These are phyloP conservation scores for Diaphora mendica DNA, from an alignment of 2,888 invertebrate species.

Conservation along the genomic window DNA sequence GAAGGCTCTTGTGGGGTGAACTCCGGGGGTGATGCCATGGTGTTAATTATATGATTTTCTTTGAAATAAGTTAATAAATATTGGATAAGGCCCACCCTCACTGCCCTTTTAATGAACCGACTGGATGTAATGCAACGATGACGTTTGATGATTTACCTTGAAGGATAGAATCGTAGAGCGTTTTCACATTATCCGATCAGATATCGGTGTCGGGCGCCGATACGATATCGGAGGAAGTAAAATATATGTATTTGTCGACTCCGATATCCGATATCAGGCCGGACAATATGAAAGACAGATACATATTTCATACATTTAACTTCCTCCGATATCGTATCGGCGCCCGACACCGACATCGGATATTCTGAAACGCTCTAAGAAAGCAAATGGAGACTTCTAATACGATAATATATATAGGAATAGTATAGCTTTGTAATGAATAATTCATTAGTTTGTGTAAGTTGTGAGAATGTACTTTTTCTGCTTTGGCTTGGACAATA, in stretches of 20 bases:
- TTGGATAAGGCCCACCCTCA: slow-evolving; percentile 81
- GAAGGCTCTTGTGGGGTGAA: slow-evolving; percentile 61
- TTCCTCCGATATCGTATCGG: too few relatives aligned
- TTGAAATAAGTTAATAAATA: slow-evolving; percentile 87
- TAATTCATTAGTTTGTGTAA: not conserved
- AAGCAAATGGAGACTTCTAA: too few relatives aligned
- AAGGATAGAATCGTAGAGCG: not conserved
- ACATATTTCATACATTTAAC: too few relatives aligned
- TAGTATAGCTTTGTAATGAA: not conserved
- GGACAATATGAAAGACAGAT: too few relatives aligned
- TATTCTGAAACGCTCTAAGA: too few relatives aligned
- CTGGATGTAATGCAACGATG: slow-evolving; percentile 52
- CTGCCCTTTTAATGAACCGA: slow-evolving; percentile 72
- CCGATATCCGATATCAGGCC: too few relatives aligned
- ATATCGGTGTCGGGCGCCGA: too few relatives aligned
- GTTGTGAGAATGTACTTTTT: too few relatives aligned
- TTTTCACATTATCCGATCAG: too few relatives aligned
- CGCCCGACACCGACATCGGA: too few relatives aligned
- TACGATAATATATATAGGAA: not conserved
- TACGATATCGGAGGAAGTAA: too few relatives aligned
- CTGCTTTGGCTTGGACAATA: not conserved
- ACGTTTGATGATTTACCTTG: slow-evolving; percentile 19
- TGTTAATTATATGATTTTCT: slow-evolving; percentile 86
- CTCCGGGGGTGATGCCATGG: slow-evolving; percentile 57
- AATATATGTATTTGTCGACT: too few relatives aligned